A percentile compares a stretch with the other conserved stretches of the same genome.
phyloP scores from a whole-genome alignment of 2,888 invertebrate species.

The Cheilosia variabilis region DNA sequence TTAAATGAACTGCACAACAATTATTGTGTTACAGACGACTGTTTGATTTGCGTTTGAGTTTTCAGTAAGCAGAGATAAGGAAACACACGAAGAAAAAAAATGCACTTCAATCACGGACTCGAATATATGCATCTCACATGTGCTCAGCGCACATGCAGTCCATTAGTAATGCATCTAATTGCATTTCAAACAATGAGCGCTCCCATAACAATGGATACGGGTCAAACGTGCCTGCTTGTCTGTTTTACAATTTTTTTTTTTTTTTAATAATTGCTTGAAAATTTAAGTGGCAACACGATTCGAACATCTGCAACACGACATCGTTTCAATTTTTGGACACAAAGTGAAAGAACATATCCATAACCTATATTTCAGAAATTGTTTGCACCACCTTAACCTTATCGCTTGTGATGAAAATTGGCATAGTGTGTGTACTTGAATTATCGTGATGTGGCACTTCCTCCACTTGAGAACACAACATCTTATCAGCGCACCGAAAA shows the following conservation, averaged over 20 bases:
- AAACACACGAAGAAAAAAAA: slow-evolving; percentile 1
- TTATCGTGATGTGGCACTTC: slow-evolving; percentile 2
- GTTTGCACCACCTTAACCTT: background rate
- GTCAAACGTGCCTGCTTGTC: slow-evolving; percentile 44
- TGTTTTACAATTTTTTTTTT: background rate
- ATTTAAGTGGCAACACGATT: slow-evolving; percentile 3
- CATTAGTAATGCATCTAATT: slow-evolving; percentile 39
- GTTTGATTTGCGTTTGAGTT: slow-evolving; percentile 4
- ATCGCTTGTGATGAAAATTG: background rate
- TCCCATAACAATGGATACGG: slow-evolving; percentile 20
- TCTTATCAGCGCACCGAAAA: background rate
- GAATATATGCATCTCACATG: slow-evolving; percentile 23
- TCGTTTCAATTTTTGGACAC: no score
- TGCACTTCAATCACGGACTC: slow-evolving; percentile 27
- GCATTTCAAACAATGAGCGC: slow-evolving; percentile 22
- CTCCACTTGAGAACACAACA: background rate
- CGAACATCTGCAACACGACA: no score
- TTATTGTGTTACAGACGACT: background rate
- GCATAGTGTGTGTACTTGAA: background rate
- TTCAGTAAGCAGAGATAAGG: slow-evolving; percentile 1
- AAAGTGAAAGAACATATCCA: no score
- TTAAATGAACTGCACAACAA: background rate
- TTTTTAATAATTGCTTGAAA: slow-evolving; percentile 4
- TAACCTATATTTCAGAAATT: no score
- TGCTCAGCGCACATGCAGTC: background rate